Evolutionary conservation across 2,797 vertebrate species (phyloP), one percentile per base, ranked within the genome.

Genomic region (Lagocephalus sceleratus): DNA sequence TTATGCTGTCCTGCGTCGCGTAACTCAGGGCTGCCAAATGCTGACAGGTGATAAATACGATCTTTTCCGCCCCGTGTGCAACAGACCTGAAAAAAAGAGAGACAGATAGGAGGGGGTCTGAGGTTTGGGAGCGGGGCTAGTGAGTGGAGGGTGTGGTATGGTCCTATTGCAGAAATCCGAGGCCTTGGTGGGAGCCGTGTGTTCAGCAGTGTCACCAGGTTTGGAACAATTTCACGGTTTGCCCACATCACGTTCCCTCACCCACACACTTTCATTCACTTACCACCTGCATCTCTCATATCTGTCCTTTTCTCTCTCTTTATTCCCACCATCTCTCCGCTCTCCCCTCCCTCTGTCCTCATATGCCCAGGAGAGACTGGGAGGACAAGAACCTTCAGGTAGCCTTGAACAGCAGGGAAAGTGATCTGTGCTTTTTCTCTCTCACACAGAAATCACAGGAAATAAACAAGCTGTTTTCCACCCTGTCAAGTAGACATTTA

Each of bases 31-130:
- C 95, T 97, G 94, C 94, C 95, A 96, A 93, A 92, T 88, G 92
- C 93, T 97, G 95, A 97, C 95, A 96, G 95, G 94, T 96, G 95
- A 98, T 97, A 97, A 98, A 98, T 97, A 97, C 92, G 92, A 95
- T 95, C 93, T 93, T 95, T 96, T 94, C 94, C 93, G 83, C 92
- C 92, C 90, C 65, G 89, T 90, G 51, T 92, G 91, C 90, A 92
- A 92, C 89, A 92, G 93, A 93, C 92, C 88, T 49, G 86, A 83
- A 87, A 86, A 81, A 82, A 68, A 63, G 56, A 47, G 56, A 77
- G 74, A 72, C 68, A 74, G 81, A 81, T 75, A 76, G 68, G 76
- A 9, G 72, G 60, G 75, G 79, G 68, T 62, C 63, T 74, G 75
- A 68, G 67, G 74, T 75, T 72, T 71, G 58, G 61, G 69, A 59